Percentiles rank a stretch among this genome's conserved stretches.
Evolutionary conservation across 2,797 vertebrate species (phyloP).

Genomic region (Notamacropus eugenii): DNA sequence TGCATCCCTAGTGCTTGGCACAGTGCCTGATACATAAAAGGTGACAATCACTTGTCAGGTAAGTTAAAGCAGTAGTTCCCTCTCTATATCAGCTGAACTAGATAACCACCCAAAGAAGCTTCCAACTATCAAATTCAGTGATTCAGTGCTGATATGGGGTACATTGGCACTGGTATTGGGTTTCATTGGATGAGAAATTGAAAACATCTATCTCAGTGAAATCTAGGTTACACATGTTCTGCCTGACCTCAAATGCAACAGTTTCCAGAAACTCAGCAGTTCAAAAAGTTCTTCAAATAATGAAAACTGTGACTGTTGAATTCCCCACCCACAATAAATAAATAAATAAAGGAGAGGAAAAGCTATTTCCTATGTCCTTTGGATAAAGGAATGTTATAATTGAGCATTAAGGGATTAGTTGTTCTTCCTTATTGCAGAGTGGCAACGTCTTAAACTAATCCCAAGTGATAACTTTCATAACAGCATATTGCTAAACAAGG

Average conservation of each 20-base stretch:
- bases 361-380: constrained; percentile 57
- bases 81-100: neutral
- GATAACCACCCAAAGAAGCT: neutral
- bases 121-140: neutral
- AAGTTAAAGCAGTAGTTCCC: neutral
- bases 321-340: constrained; percentile 62
- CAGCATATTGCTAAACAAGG: constrained; percentile 63
- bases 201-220: neutral
- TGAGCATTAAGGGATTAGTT: constrained; percentile 45
- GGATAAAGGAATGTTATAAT: constrained; percentile 56
- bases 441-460: constrained; percentile 66
- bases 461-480: constrained; percentile 37
- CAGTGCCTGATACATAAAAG: neutral
- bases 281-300: constrained; percentile 32
- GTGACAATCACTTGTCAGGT: neutral
- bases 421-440: constrained; percentile 44
- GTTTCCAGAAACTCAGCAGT: constrained; percentile 81
- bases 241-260: constrained; percentile 58
- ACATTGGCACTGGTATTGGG: neutral
- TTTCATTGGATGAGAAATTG: neutral
- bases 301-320: constrained; percentile 59
- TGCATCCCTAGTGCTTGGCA: neutral
- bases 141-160: neutral
- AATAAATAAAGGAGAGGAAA: constrained; percentile 66
- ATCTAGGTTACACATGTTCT: neutral